phyloP scores from a whole-genome alignment of 2,797 vertebrate species.

The Tolypeutes matacus region DNA sequence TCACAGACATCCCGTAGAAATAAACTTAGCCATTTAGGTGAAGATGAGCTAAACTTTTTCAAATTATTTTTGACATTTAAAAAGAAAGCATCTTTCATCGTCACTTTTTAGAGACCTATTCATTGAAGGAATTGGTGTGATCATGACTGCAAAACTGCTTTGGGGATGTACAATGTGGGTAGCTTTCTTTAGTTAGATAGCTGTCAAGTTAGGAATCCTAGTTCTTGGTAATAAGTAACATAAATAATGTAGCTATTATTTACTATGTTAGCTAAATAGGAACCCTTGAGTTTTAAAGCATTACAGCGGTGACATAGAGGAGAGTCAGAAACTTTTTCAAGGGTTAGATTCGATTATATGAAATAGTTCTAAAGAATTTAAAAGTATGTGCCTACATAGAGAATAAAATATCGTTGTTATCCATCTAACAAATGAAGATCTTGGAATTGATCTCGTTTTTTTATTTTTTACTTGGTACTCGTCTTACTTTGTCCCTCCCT shows the following conservation, averaged over 20 bases:
- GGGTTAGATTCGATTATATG: not conserved
- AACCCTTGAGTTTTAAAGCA: constrained; percentile 39
- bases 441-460: not conserved
- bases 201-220: constrained; percentile 16
- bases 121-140: not conserved
- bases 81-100: not conserved
- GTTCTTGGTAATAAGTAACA: not conserved
- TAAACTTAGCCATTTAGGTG: constrained; percentile 8
- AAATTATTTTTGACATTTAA: not conserved
- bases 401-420: not conserved
- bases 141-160: constrained; percentile 39
- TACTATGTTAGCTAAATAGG: not conserved
- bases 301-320: not conserved
- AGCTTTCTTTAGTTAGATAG: not conserved
- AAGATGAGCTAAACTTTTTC: not conserved
- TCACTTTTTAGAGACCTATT: not conserved
- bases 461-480: constrained; percentile 9
- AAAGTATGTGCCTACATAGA: not conserved
- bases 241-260: constrained; percentile 12
- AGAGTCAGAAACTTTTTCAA: constrained; percentile 48
- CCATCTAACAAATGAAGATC: not conserved
- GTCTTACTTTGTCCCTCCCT: not conserved
- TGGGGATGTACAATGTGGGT: constrained; percentile 1
- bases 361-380: constrained; percentile 15
- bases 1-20: not conserved